Evolutionary conservation across 2,797 vertebrate species (phyloP).

Genomic region (Hypotaenidia okinawae): DNA sequence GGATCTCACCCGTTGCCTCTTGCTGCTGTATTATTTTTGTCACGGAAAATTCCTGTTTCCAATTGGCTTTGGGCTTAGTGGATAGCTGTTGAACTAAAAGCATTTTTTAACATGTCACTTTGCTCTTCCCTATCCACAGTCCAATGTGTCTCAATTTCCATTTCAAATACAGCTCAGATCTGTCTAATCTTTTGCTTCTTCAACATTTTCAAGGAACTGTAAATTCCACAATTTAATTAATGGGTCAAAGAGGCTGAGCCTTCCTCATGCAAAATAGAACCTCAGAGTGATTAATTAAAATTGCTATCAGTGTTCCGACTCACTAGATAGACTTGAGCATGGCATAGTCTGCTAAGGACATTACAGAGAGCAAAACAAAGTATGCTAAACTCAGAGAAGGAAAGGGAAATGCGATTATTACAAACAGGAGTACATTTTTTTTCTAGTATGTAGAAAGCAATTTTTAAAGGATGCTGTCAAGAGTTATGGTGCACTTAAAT

Average conservation of each 20-base stretch:
- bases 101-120: background rate
- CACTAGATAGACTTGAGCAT: slow-evolving; percentile 14
- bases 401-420: slow-evolving; percentile 20
- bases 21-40: background rate
- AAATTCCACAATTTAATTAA: slow-evolving; percentile 74
- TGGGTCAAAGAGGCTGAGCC: slow-evolving; percentile 51
- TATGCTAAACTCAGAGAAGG: slow-evolving; percentile 1
- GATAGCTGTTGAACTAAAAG: background rate
- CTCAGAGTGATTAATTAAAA: slow-evolving; percentile 70
- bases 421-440: background rate
- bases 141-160: slow-evolving; percentile 50
- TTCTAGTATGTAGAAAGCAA: background rate
- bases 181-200: slow-evolving; percentile 63
- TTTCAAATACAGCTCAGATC: slow-evolving; percentile 65
- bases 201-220: slow-evolving; percentile 61
- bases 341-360: slow-evolving; percentile 28
- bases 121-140: background rate
- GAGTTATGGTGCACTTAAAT: background rate
- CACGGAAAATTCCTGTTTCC: background rate
- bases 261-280: slow-evolving; percentile 57
- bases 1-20: background rate
- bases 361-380: slow-evolving; percentile 8
- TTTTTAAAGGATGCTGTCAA: slow-evolving; percentile 6
- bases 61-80: background rate
- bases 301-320: slow-evolving; percentile 43